Evolutionary conservation across 2,888 invertebrate species (phyloP), one percentile per base, ranked within the genome.

Genomic region (Aphrophora alni): DNA sequence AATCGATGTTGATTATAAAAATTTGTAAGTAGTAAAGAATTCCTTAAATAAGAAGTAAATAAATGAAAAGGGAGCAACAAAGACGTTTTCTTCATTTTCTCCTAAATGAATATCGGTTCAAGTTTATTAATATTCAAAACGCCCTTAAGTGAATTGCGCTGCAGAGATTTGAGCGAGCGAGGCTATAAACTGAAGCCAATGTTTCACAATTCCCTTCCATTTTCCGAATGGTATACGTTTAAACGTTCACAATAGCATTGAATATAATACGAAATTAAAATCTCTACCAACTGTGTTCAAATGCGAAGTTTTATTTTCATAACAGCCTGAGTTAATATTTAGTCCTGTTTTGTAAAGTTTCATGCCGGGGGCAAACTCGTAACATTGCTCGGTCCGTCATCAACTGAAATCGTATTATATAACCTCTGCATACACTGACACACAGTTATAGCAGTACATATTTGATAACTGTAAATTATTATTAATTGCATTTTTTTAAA

Each of bases 101-200:
- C 7, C 59, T 59, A 59, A 59, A 59, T 59, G 59, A 59, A 59
- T 59, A 59, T 59, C n/a, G 59, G 59, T 59, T 59, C 59, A 59
- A 59, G 21, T 59, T 59, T 59, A 59, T 59, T 59, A 59, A 59
- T 59, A 59, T 59, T 59, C 59, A 59, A 59, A 21, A 59, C 59
- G 21, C 21, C 59, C 59, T 59, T 59, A 59, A 59, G 59, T 59
- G 59, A 59, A 59, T 59, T 59, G 59, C 59, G 59, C 59, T 59
- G n/a, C 59, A 21, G 59, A 21, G 59, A n/a, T 59, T 59, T 21
- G 59, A 59, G 21, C 59, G 21, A 21, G 21, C 44, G 21, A 59
- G 59, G 59, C 59, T 21, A 59, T 59, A 59, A 59, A 59, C 59
- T 59, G 21, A 44, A 59, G 59, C 59, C 59, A 59, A 44, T 44